A percentile compares a stretch with the other conserved stretches of the same genome.
phyloP scores from a whole-genome alignment of 2,797 vertebrate species.

The Rhadinocentrus ornatus region DNA sequence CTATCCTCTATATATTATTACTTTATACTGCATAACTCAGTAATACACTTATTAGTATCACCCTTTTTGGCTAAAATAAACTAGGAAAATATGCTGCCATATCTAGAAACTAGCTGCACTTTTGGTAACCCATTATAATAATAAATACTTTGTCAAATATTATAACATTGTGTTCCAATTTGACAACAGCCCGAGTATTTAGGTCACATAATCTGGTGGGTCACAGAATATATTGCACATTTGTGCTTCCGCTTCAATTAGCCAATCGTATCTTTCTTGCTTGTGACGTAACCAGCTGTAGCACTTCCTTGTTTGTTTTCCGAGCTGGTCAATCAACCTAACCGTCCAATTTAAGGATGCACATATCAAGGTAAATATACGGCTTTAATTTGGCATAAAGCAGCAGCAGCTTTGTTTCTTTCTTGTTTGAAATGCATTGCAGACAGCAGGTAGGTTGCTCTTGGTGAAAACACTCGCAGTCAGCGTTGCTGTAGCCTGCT shows the following conservation, averaged over 20 bases:
- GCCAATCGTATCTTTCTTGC: slow-evolving; percentile 46
- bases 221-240: background rate
- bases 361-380: slow-evolving; percentile 56
- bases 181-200: background rate
- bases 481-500: slow-evolving; percentile 39
- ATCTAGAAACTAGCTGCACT: background rate
- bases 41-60: background rate
- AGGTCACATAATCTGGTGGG: background rate
- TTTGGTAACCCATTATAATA: background rate
- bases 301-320: slow-evolving; percentile 70
- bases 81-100: background rate
- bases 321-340: slow-evolving; percentile 44
- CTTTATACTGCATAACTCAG: background rate
- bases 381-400: background rate
- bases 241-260: slow-evolving; percentile 21
- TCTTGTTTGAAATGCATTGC: background rate
- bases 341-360: slow-evolving; percentile 60
- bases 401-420: background rate
- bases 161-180: background rate
- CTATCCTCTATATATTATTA: background rate
- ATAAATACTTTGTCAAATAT: background rate
- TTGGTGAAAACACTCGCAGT: background rate
- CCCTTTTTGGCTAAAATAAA: background rate
- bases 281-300: slow-evolving; percentile 35
- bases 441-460: background rate